Evolutionary conservation across 2,113 vertebrate species (phyloP).

Genomic region (Menidia beryllina): DNA sequence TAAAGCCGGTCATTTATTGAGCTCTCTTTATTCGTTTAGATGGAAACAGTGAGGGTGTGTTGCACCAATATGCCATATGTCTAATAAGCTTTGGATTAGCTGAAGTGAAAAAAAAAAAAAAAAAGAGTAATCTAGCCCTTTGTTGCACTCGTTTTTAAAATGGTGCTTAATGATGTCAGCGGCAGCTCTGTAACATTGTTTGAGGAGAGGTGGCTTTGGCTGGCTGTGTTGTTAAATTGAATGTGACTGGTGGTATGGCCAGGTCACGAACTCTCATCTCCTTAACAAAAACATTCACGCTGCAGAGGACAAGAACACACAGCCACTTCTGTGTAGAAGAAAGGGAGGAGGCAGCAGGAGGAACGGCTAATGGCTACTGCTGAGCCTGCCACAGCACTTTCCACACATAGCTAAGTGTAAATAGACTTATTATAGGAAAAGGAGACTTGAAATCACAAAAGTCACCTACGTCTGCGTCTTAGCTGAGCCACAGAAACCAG

Average conservation of each 20-base stretch:
- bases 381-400: slow-evolving; percentile 27
- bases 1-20: too few species aligned
- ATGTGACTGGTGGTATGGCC: slow-evolving; percentile 81
- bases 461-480: slow-evolving; percentile 19
- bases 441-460: slow-evolving; percentile 36
- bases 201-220: slow-evolving; percentile 39
- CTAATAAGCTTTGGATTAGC: slow-evolving; percentile 24
- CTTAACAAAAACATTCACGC: slow-evolving; percentile 83
- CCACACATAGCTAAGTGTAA: slow-evolving; percentile 45
- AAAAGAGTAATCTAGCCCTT: background rate
- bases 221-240: slow-evolving; percentile 72
- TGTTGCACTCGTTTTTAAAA: slow-evolving; percentile 33
- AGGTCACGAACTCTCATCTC: slow-evolving; percentile 79
- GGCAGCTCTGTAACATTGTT: slow-evolving; percentile 25
- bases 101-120: slow-evolving; percentile 1
- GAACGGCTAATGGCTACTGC: slow-evolving; percentile 51
- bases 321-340: slow-evolving; percentile 65
- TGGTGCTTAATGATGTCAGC: slow-evolving; percentile 54
- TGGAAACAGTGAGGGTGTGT: background rate
- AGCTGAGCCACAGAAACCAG: slow-evolving; percentile 21
- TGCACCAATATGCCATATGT: background rate
- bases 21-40: background rate
- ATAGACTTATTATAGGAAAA: slow-evolving; percentile 4
- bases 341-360: slow-evolving; percentile 16
- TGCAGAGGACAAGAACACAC: slow-evolving; percentile 75